Base-by-base conservation (phyloP, 2,888 invertebrate species). In the Hybos culiciformis region DNA sequence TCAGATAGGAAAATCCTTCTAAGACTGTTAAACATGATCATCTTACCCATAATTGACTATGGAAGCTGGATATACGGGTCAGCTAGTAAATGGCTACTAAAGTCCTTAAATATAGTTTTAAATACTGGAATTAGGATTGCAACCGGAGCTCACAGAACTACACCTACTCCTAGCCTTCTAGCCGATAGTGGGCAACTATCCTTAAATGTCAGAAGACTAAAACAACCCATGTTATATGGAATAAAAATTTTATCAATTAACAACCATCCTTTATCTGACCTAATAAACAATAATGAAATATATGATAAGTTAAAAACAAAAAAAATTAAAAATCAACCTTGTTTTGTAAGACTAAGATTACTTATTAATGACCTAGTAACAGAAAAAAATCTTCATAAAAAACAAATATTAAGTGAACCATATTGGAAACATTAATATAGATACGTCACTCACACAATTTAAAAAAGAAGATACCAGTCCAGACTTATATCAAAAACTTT, bases 81-180 rank as follows among this genome's bases (percentile, higher is more conserved):
- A n/a, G 39, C 39, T 18, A 9, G 17, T 26, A 39, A 39, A 29
- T 24, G 26, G n/a, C 18, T 39, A 7, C 6, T 39, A 3, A 26
- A 39, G 9, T 15, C 21, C 15, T 12, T 39, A 3, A 20, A 39
- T 14, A 29, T 29, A 19, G 19, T 39, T n/a, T 29, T 29, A 9
- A 31, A 39, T 19, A 29, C 39, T 12, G 39, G 39, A 24, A 4
- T 39, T 5, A 15, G 39, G 19, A 39, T 39, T 11, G 34, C 33
- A n/a, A 41, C 23, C 32, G 41, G 41, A 4, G 33, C 34, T 24
- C 33, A 23, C 18, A 20, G 41, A 33, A 41, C 41, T 20, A 41
- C 32, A 5, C 41, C 41, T 33, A n/a, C 23, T 15, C 21, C 32
- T 1, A 41, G 41, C 4, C 3, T 41, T 18, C n/a, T 41, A 33